These are phyloP conservation scores for Charina bottae DNA, from an alignment of 2,113 vertebrate species.

Conservation along the genomic window DNA sequence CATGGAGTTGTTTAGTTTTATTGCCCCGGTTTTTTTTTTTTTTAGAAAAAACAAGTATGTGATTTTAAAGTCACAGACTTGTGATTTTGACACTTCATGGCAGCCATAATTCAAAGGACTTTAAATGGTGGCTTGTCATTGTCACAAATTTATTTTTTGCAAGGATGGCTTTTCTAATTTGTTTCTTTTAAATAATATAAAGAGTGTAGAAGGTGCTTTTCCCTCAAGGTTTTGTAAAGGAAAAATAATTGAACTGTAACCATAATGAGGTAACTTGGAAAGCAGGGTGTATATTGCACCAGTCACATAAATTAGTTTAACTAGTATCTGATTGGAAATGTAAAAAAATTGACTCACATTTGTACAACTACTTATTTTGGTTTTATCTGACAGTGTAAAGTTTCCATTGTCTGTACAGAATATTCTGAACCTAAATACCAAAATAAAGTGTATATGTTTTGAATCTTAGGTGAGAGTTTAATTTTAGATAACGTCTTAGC, in stretches of 20 bases:
- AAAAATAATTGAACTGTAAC: conserved; percentile 20
- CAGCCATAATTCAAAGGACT: conserved; percentile 59
- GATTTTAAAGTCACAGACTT: conserved; percentile 66
- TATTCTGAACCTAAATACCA: conserved; percentile 53
- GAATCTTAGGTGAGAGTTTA: conserved; percentile 67
- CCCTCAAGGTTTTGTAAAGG: conserved; percentile 62
- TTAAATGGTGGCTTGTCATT: conserved; percentile 63
- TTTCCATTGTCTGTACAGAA: conserved; percentile 59
- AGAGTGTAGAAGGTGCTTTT: conserved; percentile 56
- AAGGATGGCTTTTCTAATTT: conserved; percentile 40
- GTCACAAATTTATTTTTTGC: conserved; percentile 66
- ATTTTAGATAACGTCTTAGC: conserved; percentile 58
- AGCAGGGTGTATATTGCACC: conserved; percentile 35
- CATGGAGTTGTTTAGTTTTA: conserved; percentile 51
- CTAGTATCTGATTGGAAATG: conserved; percentile 38
- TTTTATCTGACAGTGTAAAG: conserved; percentile 42
- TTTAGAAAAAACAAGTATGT: conserved; percentile 61
- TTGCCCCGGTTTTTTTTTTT: conserved; percentile 50
- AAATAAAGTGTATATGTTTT: conserved; percentile 66
- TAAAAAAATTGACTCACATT: conserved; percentile 40
- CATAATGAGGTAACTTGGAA: conserved; percentile 31
- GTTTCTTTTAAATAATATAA: conserved; percentile 61
- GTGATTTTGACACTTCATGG: conserved; percentile 60
- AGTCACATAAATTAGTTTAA: conserved; percentile 60
- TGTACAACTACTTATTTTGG: conserved; percentile 46